phyloP scores from a whole-genome alignment of 2,113 vertebrate genomes.

The Eubucco bourcierii region DNA sequence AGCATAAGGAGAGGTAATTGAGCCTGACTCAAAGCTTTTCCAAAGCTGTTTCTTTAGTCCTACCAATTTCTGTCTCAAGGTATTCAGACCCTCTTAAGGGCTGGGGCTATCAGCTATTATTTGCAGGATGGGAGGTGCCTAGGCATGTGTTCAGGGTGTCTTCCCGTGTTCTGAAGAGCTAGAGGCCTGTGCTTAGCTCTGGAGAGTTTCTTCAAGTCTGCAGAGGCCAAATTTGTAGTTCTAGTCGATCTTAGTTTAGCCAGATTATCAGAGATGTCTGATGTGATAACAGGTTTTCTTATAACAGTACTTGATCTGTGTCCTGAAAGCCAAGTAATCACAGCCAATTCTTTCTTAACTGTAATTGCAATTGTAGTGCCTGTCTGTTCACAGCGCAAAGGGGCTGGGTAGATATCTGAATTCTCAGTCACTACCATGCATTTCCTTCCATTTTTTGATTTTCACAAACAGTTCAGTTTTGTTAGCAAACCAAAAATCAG shows the following conservation, averaged over 20 bases:
- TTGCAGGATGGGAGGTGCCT: not conserved
- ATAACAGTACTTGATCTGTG: not conserved
- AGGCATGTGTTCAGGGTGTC: not conserved
- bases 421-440: not conserved
- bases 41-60: not conserved
- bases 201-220: not conserved
- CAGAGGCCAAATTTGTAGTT: not conserved
- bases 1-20: not conserved
- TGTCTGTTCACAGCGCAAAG: not conserved
- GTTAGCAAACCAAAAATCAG: not conserved
- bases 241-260: not conserved
- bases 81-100: not conserved
- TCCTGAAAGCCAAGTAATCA: not conserved
- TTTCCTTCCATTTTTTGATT: not conserved
- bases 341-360: not conserved
- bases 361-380: not conserved
- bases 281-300: not conserved
- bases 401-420: not conserved
- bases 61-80: not conserved
- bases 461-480: not conserved
- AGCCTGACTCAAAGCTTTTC: not conserved
- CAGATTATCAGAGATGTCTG: not conserved
- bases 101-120: fast-evolving
- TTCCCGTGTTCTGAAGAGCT: not conserved
- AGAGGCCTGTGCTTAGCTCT: not conserved